A percentile compares a stretch with the other conserved stretches of the same genome.
Evolutionary conservation across 2,797 vertebrate species (phyloP).

Genomic region (Galaxias olidus): DNA sequence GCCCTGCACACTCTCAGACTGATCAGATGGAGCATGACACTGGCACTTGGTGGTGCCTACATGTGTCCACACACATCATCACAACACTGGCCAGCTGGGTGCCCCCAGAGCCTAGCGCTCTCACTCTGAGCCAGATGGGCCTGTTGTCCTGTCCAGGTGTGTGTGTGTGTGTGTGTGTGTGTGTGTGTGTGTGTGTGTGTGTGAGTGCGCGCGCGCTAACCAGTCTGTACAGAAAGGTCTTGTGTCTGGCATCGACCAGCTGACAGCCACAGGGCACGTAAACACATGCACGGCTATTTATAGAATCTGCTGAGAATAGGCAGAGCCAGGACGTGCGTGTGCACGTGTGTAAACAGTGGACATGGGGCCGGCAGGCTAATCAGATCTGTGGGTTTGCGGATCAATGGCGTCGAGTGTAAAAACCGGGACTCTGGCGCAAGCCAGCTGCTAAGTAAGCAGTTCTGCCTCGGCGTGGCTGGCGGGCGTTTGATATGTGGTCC

Average conservation of each 20-base stretch:
- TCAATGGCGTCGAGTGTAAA: conserved; percentile 52
- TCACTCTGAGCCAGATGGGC: conserved; percentile 51
- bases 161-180: conserved; percentile 1
- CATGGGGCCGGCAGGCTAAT: conserved; percentile 39
- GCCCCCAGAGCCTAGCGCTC: conserved; percentile 32
- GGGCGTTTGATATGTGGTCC: conserved; percentile 43
- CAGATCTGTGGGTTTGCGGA: conserved; percentile 47
- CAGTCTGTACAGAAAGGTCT: too few species aligned
- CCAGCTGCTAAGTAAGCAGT: conserved; percentile 41
- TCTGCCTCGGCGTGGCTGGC: conserved; percentile 14
- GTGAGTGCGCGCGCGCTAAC: conserved; percentile 6
- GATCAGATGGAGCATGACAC: conserved; percentile 47
- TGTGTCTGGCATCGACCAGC: conserved; percentile 18
- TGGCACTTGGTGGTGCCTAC: conserved; percentile 39
- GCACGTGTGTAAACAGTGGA: conserved; percentile 12
- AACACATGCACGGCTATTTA: conserved; percentile 28
- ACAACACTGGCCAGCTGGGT: conserved; percentile 5
- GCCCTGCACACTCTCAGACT: conserved; percentile 36
- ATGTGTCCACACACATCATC: conserved; percentile 32
- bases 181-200: conserved; percentile 3
- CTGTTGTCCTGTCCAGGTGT: conserved; percentile 22
- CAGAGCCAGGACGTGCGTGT: conserved; percentile 22
- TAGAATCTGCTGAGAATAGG: conserved; percentile 30
- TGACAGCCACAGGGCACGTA: conserved; percentile 16
- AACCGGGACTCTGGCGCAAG: conserved; percentile 27